Base-by-base conservation (phyloP, 1,140 invertebrate genomes). In the Hyles vespertilio region DNA sequence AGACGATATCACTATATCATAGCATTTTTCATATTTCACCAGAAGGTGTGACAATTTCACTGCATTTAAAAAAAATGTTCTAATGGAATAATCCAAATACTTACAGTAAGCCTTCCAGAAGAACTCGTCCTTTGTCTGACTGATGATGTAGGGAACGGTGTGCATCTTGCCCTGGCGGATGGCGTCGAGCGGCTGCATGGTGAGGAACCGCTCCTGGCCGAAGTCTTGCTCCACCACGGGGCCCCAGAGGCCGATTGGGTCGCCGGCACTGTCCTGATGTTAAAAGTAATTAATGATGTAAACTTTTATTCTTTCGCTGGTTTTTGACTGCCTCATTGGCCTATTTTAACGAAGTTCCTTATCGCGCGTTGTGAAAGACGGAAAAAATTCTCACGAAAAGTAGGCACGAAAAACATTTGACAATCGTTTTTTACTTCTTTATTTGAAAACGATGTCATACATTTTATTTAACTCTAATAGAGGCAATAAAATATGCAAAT, bases 171-270 rank as follows among this genome's bases (percentile, higher is more conserved):
- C 92, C 46, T 90, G 72, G 47, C 84, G 79, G 6, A 94, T 91
- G 4, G 92, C 77, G 22, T 91, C 85, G 5, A 90, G 69, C 0
- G 94, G 94, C 69, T 93, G 88, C 34, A 90, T 91, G 0, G 89
- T 70, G 8, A 95, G 76, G 74, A 94, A 95, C 52, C 92, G 89
- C 64, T 94, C 91, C 61, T 94, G 92, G 0, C 93, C 93, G 67
- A 92, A 91, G 71, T 93, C 91, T 0, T 90, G 90, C 77, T 95
- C 94, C 3, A 95, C 88, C 2, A 94, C 92, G 1, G 94, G 93
- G 11, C 77, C 72, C 92, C 93, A 95, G 1, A 92, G 52, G 0
- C 92, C 70, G 8, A 93, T 63, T 1, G 94, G 93, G 77, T 94
- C 90, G 11, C 67, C 36, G 3, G 34, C 77, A 10, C 89, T 73